These are phyloP conservation scores for Actenoides lindsayi DNA, from an alignment of 2,113 vertebrate species.

Conservation along the genomic window DNA sequence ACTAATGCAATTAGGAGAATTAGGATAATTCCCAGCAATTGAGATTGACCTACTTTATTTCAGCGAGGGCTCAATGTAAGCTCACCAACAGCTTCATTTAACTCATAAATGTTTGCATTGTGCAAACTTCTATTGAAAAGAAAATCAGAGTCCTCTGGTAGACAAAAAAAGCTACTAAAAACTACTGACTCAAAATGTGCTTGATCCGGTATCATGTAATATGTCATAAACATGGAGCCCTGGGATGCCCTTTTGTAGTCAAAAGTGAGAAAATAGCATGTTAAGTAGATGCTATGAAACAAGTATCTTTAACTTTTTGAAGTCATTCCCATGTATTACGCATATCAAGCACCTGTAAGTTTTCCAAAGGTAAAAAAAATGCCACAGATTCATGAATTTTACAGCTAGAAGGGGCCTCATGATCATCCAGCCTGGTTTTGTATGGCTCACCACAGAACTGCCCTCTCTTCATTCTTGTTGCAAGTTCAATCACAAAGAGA, in stretches of 20 bases:
- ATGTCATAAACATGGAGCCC: neutral
- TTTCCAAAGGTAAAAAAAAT: neutral
- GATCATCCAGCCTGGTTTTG: neutral
- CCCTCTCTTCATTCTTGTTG: neutral
- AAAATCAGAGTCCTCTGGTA: neutral
- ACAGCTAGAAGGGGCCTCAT: neutral
- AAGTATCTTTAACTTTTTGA: neutral
- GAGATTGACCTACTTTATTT: neutral
- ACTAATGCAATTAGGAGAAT: neutral
- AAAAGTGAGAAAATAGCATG: neutral
- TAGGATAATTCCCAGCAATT: neutral
- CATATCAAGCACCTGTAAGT: fast-evolving
- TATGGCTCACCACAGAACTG: neutral
- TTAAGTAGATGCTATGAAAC: neutral
- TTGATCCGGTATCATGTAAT: neutral
- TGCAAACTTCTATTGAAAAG: neutral
- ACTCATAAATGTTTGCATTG: neutral
- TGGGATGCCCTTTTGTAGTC: neutral
- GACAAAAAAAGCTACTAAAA: neutral
- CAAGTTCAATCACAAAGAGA: no score
- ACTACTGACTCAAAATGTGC: neutral
- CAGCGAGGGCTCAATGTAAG: neutral
- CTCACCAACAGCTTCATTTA: neutral
- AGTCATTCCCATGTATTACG: neutral
- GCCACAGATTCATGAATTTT: neutral